Percentiles rank a stretch among this genome's conserved stretches.
phyloP scores from a whole-genome alignment of 2,113 vertebrate species.

The Lota lota region DNA sequence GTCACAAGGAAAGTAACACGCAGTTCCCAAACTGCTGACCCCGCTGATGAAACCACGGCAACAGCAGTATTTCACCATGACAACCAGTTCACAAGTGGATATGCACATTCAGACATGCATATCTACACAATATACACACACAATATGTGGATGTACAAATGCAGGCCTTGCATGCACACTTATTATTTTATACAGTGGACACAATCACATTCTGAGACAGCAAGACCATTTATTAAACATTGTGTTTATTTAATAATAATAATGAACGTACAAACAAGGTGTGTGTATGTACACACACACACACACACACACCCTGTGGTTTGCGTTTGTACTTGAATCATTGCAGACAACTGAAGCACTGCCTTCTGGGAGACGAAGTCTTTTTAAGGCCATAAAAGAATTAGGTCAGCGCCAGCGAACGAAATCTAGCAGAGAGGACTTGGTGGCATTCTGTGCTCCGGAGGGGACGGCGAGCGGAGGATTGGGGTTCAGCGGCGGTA shows the following conservation, averaged over 20 bases:
- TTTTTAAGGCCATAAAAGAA: slow-evolving; percentile 33
- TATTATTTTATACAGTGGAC: too few species aligned
- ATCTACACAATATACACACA: slow-evolving; percentile 17
- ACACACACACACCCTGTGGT: slow-evolving; percentile 8
- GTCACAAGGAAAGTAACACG: slow-evolving; percentile 25
- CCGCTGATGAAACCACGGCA: slow-evolving; percentile 47
- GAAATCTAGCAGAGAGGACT: slow-evolving; percentile 12
- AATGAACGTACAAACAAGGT: slow-evolving; percentile 4
- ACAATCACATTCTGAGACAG: too few species aligned
- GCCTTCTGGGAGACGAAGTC: slow-evolving; percentile 57
- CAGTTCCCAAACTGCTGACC: slow-evolving; percentile 53
- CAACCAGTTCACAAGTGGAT: slow-evolving; percentile 15
- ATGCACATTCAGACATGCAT: slow-evolving; percentile 9
- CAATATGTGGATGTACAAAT: slow-evolving; percentile 8
- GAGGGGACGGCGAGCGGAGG: slow-evolving; percentile 24
- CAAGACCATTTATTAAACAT: too few species aligned
- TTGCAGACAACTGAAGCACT: slow-evolving; percentile 24
- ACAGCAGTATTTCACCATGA: slow-evolving; percentile 49
- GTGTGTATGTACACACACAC: neutral
- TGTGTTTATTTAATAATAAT: too few species aligned
- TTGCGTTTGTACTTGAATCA: slow-evolving; percentile 15
- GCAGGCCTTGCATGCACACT: neutral
- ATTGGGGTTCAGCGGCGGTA: neutral
- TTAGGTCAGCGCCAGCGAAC: slow-evolving; percentile 57
- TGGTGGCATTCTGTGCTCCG: slow-evolving; percentile 19